Base-by-base conservation (phyloP, 2,888 invertebrate species). In the Fabriciana adippe region DNA sequence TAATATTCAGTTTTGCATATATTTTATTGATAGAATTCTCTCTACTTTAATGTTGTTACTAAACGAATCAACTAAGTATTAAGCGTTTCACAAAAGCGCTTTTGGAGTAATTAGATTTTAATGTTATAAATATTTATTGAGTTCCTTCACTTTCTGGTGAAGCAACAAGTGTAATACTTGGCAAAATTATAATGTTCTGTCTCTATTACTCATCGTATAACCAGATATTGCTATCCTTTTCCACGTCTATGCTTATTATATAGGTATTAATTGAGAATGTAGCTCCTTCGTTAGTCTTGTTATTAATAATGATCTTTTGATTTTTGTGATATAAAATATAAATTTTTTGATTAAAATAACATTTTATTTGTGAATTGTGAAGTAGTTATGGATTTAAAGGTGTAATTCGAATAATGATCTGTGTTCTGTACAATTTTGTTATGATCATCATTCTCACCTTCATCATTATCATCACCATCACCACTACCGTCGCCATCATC, bases 111-210 rank as follows among this genome's bases (percentile, higher is more conserved):
- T 65, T 65, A 59, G 53, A 59, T 65, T 65, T 54, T 65, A 47
- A 59, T 65, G 53, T 47, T 65, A 47, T 65, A 59, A 59, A 65
- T 65, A 65, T 65, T 65, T 45, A 65, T 59, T 54, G 47, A 31
- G 65, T 48, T 13, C 64, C 18, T 56, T 51, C 16, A 35, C 26
- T 48, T 59, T 16, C 45, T 59, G 18, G 18, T 15, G 31, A n/a
- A n/a, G 48, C 59, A 59, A 59, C 59, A 59, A 59, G 59, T 59
- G 35, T 41, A 8, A 41, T 41, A 8, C 26, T 15, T 21, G 15
- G n/a, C 13, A 13, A 59, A 48, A 59, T 48, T 26, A 59, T 54
- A 14, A 26, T 59, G 2, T 59, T 59, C 13, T 26, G 48, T 59
- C 26, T 59, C 48, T 26, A 13, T 59, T 31, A 48, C 3, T 16